Base-by-base conservation (phyloP, 1,140 invertebrate genomes). In the Phortica variegata region DNA sequence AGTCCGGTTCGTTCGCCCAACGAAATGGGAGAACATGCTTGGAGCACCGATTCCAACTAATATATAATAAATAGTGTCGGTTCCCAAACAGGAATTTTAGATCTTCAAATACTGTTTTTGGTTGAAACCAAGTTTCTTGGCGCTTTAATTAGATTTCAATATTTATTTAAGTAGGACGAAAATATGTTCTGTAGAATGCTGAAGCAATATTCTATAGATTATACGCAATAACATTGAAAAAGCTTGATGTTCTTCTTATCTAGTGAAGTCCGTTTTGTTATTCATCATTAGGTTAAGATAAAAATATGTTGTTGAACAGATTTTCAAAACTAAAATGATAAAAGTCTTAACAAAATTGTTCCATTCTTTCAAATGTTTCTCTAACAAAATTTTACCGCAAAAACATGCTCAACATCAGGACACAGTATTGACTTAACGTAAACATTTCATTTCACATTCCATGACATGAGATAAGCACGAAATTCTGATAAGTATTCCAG, bases 401-500 rank as follows among this genome's bases (percentile, higher is more conserved):
- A 38, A 47, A 32, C 17, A 33, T 21, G 20, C 5, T 29, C 29
- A 43, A 29, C 6, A 6, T 29, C 26, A 29, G 21, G 23, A 26
- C 39, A 60, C 45, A 62, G 59, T 69, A 51, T 56, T 40, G 10
- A 40, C n/a, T 49, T 43, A 68, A 69, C 60, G 65, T 68, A 68
- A 68, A 68, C 63, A 68, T 65, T 60, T 48, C 46, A 54, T 40
- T 53, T 53, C 48, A 23, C 17, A 43, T 49, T 60, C 61, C 58
- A 59, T 50, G 46, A 26, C 39, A 42, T 49, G 42, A 37, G 40
- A n/a, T 26, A 8, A 16, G 5, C 33, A 31, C 26, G 37, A 43
- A 37, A 51, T 33, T 3, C 21, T 17, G 29, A 45, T 38, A 12
- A 17, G 15, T 18, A 38, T 51, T 51, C 49, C 49, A 51, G 49